Evolutionary conservation across 2,888 invertebrate species (phyloP), one percentile per base, ranked within the genome.

Genomic region (Caenorhabditis panamensis): DNA sequence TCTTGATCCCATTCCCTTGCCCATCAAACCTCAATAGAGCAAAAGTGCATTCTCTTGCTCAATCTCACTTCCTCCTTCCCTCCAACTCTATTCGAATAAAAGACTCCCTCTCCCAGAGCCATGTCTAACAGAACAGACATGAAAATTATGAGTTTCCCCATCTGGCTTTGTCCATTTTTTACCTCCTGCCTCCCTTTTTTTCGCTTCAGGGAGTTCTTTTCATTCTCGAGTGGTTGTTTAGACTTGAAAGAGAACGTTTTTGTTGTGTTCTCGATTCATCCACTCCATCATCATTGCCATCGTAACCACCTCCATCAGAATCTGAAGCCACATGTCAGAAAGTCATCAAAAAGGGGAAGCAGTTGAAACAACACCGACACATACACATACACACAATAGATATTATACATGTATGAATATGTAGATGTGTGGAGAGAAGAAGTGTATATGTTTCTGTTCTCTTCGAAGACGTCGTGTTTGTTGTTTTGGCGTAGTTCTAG

Each of bases 141-240:
- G 64, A 22, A 66, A 73, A 73, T 64, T 73, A 56, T 41, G 49
- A 44, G 67, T 59, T 73, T 66, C 49, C 53, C 37, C 36, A 24
- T 24, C 41, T 58, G n/a, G 36, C 64, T 64, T 63, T 63, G 62
- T 62, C 59, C 62, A 41, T 71, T 62, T 37, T 41, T 31, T 22
- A 22, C 36, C 36, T 47, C 22, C 47, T 11, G 11, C 41, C 41
- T 6, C 41, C 41, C 11, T 41, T 41, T 54, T 51, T 6, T 24
- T 44, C 18, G 51, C 41, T n/a, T 51, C 49, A 6, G 24, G 11
- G 9, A 20, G 68, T 47, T 49, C 47, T 49, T 49, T 59, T n/a
- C 67, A 4, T 56, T 67, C 47, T 37, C 54, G 37, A 22, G 9
- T 31, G 22, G 6, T 8, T 13, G 59, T 37, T n/a, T n/a, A n/a